Evolutionary conservation across 2,888 invertebrate genomes (phyloP).

Genomic region (Lasioglossum pauxillum): DNA sequence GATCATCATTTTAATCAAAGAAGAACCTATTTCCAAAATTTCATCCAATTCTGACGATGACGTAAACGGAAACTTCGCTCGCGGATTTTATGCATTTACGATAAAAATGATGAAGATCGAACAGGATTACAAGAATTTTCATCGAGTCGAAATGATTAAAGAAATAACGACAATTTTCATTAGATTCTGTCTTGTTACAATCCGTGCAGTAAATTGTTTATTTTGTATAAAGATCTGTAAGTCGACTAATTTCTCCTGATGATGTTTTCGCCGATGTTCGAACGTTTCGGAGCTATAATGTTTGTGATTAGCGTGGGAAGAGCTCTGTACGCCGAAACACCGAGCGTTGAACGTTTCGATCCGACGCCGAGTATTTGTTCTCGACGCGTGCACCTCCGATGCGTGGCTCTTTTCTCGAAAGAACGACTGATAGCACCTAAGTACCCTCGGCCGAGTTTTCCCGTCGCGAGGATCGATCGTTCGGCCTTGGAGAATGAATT

Average conservation of each 20-base stretch:
- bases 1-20: no score
- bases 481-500: conserved; percentile 12
- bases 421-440: conserved; percentile 83
- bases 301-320: background rate
- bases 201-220: no score
- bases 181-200: no score
- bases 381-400: conserved; percentile 49
- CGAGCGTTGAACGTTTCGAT: conserved; percentile 18
- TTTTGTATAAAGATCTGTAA: background rate
- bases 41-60: no score
- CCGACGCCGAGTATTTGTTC: conserved; percentile 15
- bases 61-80: no score
- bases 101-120: no score
- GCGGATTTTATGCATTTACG: no score
- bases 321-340: conserved; percentile 4
- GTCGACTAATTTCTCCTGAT: background rate
- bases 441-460: conserved; percentile 69
- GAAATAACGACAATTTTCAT: no score
- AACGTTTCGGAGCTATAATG: background rate
- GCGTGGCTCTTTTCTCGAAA: conserved; percentile 57
- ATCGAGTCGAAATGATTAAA: no score
- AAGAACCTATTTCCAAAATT: no score
- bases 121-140: no score
- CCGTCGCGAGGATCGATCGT: conserved; percentile 2
- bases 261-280: background rate